A percentile compares a stretch with the other conserved stretches of the same genome.
Evolutionary conservation across 2,113 vertebrate genomes (phyloP).

Genomic region (Synchiropus splendidus): DNA sequence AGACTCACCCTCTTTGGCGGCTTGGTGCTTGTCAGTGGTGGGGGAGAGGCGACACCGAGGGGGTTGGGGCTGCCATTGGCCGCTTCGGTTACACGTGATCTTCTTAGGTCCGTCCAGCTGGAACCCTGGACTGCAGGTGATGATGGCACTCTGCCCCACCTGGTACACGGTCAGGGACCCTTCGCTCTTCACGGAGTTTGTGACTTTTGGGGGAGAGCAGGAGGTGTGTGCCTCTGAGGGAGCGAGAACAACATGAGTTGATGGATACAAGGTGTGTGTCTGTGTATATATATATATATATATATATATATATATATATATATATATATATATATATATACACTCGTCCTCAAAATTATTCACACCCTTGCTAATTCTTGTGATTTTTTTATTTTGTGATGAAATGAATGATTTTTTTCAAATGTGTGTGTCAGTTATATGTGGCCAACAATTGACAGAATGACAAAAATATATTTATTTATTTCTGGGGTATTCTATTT

Average conservation of each 20-base stretch:
- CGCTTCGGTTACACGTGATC: constrained; percentile 31
- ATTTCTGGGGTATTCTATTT: too few relatives aligned
- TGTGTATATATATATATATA: neutral
- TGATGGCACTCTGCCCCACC: constrained; percentile 17
- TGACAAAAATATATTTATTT: too few relatives aligned
- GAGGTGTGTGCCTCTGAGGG: constrained; percentile 20
- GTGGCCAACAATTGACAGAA: too few relatives aligned
- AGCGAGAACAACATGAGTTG: neutral
- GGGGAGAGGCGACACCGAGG: constrained; percentile 28
- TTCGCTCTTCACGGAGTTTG: constrained; percentile 13
- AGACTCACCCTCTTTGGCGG: neutral
- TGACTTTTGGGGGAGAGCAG: constrained; percentile 34
- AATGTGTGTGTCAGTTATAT: too few relatives aligned
- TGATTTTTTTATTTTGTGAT: too few relatives aligned
- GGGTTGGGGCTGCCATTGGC: constrained; percentile 37
- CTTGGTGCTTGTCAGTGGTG: neutral
- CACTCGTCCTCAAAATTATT: too few relatives aligned
- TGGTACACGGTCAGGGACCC: constrained; percentile 12
- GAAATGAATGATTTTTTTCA: too few relatives aligned
- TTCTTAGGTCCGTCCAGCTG: constrained; percentile 23
- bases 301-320: neutral
- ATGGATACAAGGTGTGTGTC: neutral
- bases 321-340: too few relatives aligned
- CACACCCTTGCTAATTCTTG: too few relatives aligned
- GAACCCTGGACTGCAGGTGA: constrained; percentile 41